Conservation (phyloP, 2,113 vertebrate species). For the Amblyornis subalaris region DNA sequence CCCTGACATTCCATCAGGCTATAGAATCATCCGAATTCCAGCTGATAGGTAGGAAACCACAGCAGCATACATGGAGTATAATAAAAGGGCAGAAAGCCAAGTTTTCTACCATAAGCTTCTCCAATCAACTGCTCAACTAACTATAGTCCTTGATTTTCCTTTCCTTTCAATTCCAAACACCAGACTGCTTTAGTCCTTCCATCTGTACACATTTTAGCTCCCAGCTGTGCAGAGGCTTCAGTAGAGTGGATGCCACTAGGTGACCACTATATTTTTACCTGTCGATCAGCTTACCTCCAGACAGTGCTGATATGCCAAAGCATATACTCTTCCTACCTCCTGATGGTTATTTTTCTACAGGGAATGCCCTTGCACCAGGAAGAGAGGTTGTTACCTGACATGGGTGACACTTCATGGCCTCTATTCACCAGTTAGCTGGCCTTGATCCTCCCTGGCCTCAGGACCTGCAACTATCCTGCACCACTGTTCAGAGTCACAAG, state of each 20-base stretch:
- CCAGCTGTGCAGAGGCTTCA: neutral
- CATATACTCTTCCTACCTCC: fast-evolving
- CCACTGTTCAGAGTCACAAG: neutral
- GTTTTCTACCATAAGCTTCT: neutral
- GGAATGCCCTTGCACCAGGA: neutral
- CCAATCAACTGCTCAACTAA: neutral
- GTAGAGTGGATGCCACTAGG: neutral
- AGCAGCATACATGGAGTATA: neutral
- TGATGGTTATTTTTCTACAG: neutral
- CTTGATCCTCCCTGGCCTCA: neutral
- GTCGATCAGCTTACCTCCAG: neutral
- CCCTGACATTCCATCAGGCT: neutral
- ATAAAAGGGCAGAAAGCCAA: neutral
- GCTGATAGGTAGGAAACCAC: neutral
- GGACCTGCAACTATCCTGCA: neutral
- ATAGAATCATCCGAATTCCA: neutral
- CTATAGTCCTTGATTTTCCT: neutral
- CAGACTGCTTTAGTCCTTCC: neutral
- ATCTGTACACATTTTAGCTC: neutral
- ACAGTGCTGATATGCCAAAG: neutral
- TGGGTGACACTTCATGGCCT: neutral
- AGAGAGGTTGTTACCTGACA: neutral
- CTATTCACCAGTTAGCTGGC: neutral
- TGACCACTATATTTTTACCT: neutral
- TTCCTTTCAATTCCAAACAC: neutral